A percentile compares a stretch with the other conserved stretches of the same genome.
These are phyloP conservation scores for Drosophila kokeensis DNA, from an alignment of 2,888 invertebrate species.

Conservation along the genomic window DNA sequence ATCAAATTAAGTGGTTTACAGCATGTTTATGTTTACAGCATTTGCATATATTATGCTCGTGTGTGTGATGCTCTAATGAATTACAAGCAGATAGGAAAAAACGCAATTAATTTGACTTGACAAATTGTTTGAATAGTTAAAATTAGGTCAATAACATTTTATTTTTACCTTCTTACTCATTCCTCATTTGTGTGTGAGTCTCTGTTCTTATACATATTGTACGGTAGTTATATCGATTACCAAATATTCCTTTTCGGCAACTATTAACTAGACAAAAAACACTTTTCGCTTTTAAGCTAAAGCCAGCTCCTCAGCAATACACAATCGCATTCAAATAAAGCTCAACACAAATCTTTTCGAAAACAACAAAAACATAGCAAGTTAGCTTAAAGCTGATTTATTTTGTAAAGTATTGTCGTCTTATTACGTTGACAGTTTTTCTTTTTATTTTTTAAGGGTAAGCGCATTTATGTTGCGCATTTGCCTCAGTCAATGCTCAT, in stretches of 20 bases:
- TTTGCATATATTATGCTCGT: slow-evolving; percentile 30
- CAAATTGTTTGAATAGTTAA: background rate
- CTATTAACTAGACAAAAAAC: background rate
- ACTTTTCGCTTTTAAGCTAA: background rate
- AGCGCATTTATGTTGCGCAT: slow-evolving; percentile 39
- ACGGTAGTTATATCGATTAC: background rate
- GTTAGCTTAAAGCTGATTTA: slow-evolving; percentile 29
- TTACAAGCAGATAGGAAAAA: background rate
- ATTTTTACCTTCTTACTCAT: background rate
- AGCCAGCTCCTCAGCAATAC: background rate
- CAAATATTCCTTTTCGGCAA: background rate
- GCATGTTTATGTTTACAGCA: slow-evolving; percentile 29
- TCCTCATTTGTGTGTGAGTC: background rate
- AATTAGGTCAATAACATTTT: background rate
- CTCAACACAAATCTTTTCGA: slow-evolving; percentile 6
- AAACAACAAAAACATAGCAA: slow-evolving; percentile 10
- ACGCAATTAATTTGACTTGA: background rate
- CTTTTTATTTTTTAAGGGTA: slow-evolving; percentile 10
- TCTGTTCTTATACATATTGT: background rate
- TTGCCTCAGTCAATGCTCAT: slow-evolving; percentile 58
- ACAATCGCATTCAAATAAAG: background rate
- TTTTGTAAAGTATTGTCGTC: slow-evolving; percentile 9
- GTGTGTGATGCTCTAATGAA: slow-evolving; percentile 21
- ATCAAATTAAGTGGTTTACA: slow-evolving; percentile 46
- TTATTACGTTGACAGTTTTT: slow-evolving; percentile 27